A percentile compares a stretch with the other conserved stretches of the same genome.
Evolutionary conservation across 2,113 vertebrate genomes (phyloP).

Genomic region (Eublepharis macularius): DNA sequence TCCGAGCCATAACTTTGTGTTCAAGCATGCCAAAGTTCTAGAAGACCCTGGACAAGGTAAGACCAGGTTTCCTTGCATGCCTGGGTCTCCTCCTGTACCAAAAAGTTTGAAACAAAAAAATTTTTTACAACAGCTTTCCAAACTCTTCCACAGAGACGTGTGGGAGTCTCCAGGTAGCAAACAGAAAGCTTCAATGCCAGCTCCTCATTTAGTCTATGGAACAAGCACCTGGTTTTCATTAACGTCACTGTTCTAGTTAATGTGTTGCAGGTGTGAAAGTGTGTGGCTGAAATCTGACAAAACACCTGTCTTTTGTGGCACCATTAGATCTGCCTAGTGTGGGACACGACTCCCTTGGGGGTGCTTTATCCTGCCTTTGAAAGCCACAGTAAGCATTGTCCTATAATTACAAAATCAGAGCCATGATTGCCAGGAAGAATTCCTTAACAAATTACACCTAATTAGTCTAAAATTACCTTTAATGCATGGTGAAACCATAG

Average conservation of each 20-base stretch:
- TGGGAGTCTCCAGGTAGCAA: slow-evolving; percentile 44
- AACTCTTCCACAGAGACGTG: slow-evolving; percentile 20
- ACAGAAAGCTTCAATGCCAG: slow-evolving; percentile 66
- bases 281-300: slow-evolving; percentile 75
- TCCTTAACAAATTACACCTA: slow-evolving; percentile 75
- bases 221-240: slow-evolving; percentile 89
- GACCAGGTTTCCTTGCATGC: not conserved
- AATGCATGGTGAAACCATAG: slow-evolving; percentile 76
- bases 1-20: not conserved
- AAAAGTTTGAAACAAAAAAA: slow-evolving; percentile 6
- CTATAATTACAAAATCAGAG: slow-evolving; percentile 79
- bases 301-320: slow-evolving; percentile 75
- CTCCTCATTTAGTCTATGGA: slow-evolving; percentile 66
- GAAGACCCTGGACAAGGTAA: not conserved
- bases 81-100: not conserved
- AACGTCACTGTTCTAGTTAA: slow-evolving; percentile 80
- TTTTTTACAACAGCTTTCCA: not conserved
- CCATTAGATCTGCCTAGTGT: slow-evolving; percentile 64
- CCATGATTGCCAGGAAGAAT: slow-evolving; percentile 72
- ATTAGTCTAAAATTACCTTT: slow-evolving; percentile 81
- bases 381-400: slow-evolving; percentile 70
- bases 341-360: slow-evolving; percentile 65
- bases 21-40: not conserved
- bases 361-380: slow-evolving; percentile 72
- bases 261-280: slow-evolving; percentile 85